Conservation (phyloP, 2,888 invertebrate genomes). For the Hedya salicella region DNA sequence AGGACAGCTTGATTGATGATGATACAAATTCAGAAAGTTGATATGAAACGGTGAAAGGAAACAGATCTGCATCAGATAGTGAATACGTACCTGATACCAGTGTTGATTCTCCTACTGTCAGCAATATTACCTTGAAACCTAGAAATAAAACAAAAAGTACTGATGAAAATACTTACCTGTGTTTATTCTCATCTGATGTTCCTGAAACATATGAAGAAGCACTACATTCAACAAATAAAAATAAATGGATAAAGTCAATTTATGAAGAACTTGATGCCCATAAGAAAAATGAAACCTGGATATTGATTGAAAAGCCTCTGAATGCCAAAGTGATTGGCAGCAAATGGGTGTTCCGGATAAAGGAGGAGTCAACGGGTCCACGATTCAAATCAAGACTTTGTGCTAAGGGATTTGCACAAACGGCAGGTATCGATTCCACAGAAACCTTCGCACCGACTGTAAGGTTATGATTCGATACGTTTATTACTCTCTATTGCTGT, state of each 20-base stretch:
- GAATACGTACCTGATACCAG: slow-evolving; percentile 1
- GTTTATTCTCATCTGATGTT: background rate
- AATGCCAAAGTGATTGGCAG: slow-evolving; percentile 42
- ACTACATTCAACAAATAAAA: background rate
- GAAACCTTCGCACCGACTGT: slow-evolving; percentile 47
- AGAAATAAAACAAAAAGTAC: slow-evolving; percentile 5
- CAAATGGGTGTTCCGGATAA: slow-evolving; percentile 49
- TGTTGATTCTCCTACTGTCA: background rate
- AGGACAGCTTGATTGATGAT: background rate
- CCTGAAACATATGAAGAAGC: slow-evolving; percentile 27
- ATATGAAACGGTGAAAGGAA: background rate
- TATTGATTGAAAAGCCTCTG: slow-evolving; percentile 42
- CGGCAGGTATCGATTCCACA: slow-evolving; percentile 40
- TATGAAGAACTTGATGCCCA: slow-evolving; percentile 22
- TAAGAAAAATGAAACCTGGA: slow-evolving; percentile 42
- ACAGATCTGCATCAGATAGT: background rate
- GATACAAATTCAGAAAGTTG: background rate
- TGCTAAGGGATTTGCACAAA: slow-evolving; percentile 48
- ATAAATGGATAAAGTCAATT: background rate
- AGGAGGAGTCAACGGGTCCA: slow-evolving; percentile 47
- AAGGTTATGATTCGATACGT: slow-evolving; percentile 47
- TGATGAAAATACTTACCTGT: slow-evolving; percentile 4
- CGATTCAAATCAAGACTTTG: slow-evolving; percentile 49
- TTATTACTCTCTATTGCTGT: slow-evolving; percentile 24
- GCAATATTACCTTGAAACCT: background rate